Percentiles rank a stretch among this genome's conserved stretches.
Conservation (phyloP, 2,888 invertebrate species). For the Nomada hirtipes region DNA sequence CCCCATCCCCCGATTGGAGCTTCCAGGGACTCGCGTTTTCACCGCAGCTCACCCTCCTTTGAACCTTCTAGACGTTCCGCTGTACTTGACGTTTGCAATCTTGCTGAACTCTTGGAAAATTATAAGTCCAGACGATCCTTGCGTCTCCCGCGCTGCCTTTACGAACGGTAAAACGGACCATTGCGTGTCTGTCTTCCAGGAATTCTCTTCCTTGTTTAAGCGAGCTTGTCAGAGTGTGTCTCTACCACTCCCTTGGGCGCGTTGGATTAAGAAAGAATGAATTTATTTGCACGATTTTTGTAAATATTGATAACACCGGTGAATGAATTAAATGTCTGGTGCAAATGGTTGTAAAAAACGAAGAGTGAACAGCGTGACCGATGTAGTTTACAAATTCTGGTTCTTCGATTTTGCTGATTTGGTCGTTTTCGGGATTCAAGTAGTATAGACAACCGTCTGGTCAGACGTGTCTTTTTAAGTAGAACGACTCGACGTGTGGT, state of each 20-base stretch:
- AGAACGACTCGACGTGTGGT: too few species aligned
- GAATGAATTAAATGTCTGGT: too few species aligned
- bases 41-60: conserved; percentile 76
- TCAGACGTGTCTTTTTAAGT: too few species aligned
- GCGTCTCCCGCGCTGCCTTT: conserved; percentile 1
- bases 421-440: too few species aligned
- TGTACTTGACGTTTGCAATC: conserved; percentile 83
- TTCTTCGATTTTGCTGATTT: too few species aligned
- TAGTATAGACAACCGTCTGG: too few species aligned
- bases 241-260: background rate
- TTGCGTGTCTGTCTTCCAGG: background rate
- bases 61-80: conserved; percentile 66
- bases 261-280: background rate
- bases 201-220: background rate
- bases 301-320: too few species aligned
- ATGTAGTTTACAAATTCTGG: too few species aligned
- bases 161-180: background rate
- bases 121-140: conserved; percentile 76
- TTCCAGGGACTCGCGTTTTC: conserved; percentile 76
- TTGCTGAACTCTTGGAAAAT: conserved; percentile 79
- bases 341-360: too few species aligned
- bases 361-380: too few species aligned
- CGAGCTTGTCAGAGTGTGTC: background rate
- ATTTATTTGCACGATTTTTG: background rate
- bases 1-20: conserved; percentile 77